These are phyloP conservation scores for Plagodis dolabraria DNA, from an alignment of 2,888 invertebrate species.

Conservation along the genomic window DNA sequence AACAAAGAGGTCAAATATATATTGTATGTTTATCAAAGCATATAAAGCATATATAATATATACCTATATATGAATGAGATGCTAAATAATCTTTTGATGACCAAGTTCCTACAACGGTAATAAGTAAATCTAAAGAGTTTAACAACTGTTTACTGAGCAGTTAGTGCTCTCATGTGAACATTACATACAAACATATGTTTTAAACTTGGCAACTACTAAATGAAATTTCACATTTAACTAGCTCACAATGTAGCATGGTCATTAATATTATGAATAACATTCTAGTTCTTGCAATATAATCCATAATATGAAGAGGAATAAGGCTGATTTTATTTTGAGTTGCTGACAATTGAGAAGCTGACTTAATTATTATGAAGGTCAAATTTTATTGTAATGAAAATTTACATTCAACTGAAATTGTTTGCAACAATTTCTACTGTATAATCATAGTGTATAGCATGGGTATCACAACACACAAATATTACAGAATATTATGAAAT, in stretches of 20 bases:
- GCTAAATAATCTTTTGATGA: neutral
- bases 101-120: neutral
- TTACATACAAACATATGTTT: slow-evolving; percentile 1
- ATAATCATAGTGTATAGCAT: neutral
- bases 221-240: slow-evolving; percentile 5
- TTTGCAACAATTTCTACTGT: neutral
- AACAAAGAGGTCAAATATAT: no score
- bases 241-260: slow-evolving; percentile 9
- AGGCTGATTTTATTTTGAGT: neutral
- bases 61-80: no score
- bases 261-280: slow-evolving; percentile 7
- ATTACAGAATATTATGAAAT: no score
- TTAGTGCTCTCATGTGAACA: slow-evolving; percentile 1
- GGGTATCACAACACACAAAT: no score
- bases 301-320: neutral
- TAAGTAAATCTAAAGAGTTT: neutral
- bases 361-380: slow-evolving; percentile 6
- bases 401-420: neutral
- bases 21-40: no score
- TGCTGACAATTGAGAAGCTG: neutral
- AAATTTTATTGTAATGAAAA: slow-evolving; percentile 1
- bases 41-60: no score
- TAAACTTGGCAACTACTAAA: slow-evolving; percentile 11
- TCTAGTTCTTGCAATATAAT: no score
- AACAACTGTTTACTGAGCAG: neutral